phyloP scores from a whole-genome alignment of 2,113 vertebrate species.

The Erinaceus europaeus region DNA sequence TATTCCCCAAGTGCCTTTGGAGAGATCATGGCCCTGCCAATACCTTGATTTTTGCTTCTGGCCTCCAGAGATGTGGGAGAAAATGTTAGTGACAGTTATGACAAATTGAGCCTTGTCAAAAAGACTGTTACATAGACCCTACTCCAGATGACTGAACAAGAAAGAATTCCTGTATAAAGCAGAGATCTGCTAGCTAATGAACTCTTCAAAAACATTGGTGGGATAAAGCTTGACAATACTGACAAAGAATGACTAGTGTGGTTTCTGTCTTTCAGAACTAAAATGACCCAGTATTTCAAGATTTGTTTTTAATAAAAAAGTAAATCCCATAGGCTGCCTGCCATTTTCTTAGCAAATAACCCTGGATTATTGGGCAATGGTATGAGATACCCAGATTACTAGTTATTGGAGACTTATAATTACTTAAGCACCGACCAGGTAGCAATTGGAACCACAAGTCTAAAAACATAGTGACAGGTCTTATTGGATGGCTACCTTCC shows the following conservation, averaged over 20 bases:
- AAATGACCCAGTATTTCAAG: neutral
- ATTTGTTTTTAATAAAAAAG: neutral
- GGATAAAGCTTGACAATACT: neutral
- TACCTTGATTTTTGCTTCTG: neutral
- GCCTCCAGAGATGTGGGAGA: neutral
- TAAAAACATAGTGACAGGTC: neutral
- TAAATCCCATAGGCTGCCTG: conserved; percentile 7
- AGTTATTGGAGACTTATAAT: conserved; percentile 36
- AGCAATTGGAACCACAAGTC: neutral
- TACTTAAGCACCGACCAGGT: neutral
- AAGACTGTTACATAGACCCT: neutral
- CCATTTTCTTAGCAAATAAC: conserved; percentile 37
- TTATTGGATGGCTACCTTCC: neutral
- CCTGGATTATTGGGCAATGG: neutral
- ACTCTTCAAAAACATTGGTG: neutral
- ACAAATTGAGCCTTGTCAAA: neutral
- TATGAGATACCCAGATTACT: conserved; percentile 46
- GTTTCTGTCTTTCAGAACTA: neutral
- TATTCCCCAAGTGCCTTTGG: neutral
- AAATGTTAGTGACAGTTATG: no score
- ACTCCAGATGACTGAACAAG: neutral
- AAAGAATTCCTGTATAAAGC: neutral
- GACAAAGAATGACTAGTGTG: neutral
- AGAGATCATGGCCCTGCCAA: neutral
- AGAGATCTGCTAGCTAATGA: neutral